Conservation (phyloP, 1,140 invertebrate species). For the Phthorimaea operculella region DNA sequence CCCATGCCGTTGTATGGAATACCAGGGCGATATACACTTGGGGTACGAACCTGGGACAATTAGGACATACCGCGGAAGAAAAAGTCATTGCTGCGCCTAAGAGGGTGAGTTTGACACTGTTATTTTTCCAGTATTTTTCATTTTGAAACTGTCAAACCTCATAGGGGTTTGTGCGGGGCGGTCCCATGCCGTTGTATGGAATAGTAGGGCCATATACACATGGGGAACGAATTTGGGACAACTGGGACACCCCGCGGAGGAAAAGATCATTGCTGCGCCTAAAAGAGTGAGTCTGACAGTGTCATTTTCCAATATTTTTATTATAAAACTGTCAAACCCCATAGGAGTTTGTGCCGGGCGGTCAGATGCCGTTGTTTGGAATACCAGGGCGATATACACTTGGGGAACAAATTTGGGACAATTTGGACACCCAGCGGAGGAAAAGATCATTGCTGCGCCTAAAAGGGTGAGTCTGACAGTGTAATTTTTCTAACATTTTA, state of each 20-base stretch:
- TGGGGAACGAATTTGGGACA: constrained; percentile 83
- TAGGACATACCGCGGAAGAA: constrained; percentile 69
- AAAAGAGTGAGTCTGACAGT: constrained; percentile 59
- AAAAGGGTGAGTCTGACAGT: too few relatives aligned
- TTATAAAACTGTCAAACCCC: too few relatives aligned
- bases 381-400: constrained; percentile 63
- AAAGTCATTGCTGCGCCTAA: constrained; percentile 52
- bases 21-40: constrained; percentile 69
- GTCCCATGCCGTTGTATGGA: constrained; percentile 78
- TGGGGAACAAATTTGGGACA: constrained; percentile 83
- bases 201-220: constrained; percentile 63
- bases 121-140: too few relatives aligned
- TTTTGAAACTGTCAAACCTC: too few relatives aligned
- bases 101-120: constrained; percentile 52
- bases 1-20: constrained; percentile 78
- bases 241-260: constrained; percentile 69
- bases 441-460: constrained; percentile 47
- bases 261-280: constrained; percentile 47
- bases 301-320: too few relatives aligned
- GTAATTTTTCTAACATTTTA: too few relatives aligned
- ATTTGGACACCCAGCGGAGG: constrained; percentile 69
- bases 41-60: constrained; percentile 80
- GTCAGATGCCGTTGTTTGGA: constrained; percentile 78
- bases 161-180: constrained; percentile 67
- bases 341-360: constrained; percentile 71